A percentile compares a stretch with the other conserved stretches of the same genome.
These are phyloP conservation scores for Neolamprologus caudopunctatus DNA, from an alignment of 2,113 vertebrate species.

Conservation along the genomic window DNA sequence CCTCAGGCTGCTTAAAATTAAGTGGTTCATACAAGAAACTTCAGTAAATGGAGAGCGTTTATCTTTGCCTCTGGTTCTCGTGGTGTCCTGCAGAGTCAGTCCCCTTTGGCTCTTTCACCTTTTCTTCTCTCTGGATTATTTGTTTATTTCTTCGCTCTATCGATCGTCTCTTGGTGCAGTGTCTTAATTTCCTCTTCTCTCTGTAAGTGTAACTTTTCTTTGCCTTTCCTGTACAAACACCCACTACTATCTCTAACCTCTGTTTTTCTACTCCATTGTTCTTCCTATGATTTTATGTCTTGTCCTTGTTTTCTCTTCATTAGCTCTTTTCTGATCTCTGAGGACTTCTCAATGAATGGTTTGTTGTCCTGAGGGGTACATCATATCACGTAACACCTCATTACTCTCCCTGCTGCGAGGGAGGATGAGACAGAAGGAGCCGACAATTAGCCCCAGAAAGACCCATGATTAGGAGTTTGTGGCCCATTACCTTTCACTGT, in stretches of 20 bases:
- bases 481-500: slow-evolving; percentile 29
- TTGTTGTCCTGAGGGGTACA: slow-evolving; percentile 27
- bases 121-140: neutral
- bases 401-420: slow-evolving; percentile 28
- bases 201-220: neutral
- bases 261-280: neutral
- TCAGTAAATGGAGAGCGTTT: neutral
- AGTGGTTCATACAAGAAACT: neutral
- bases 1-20: neutral
- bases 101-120: neutral
- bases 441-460: slow-evolving; percentile 30
- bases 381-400: slow-evolving; percentile 10
- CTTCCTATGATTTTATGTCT: neutral
- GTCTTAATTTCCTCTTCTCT: neutral
- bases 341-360: neutral
- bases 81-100: neutral
- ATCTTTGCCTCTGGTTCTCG: neutral
- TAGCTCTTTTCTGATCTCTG: neutral
- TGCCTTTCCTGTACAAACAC: neutral
- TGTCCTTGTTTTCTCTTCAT: slow-evolving; percentile 1
- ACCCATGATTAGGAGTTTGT: slow-evolving; percentile 36
- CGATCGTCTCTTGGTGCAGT: neutral
- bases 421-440: neutral
- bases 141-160: neutral
- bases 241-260: neutral